A percentile compares a stretch with the other conserved stretches of the same genome.
Conservation (phyloP, 2,113 vertebrate genomes). For the Bubo bubo region DNA sequence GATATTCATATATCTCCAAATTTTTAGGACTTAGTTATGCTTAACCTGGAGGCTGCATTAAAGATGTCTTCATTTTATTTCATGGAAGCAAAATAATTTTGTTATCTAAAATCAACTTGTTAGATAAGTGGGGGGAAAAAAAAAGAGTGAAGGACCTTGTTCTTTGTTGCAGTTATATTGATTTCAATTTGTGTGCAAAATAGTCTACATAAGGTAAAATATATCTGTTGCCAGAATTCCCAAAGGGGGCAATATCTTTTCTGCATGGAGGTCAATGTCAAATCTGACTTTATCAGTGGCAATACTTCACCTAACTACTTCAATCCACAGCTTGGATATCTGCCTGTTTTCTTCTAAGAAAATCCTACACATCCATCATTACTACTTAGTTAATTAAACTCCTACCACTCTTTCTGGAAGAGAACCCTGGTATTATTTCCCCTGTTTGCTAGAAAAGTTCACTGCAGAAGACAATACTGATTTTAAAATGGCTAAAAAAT, state of each 20-base stretch:
- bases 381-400: background rate
- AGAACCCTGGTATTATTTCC: background rate
- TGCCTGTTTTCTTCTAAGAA: background rate
- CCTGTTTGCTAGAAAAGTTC: background rate
- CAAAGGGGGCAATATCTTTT: background rate
- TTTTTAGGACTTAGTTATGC: background rate
- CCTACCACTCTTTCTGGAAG: background rate
- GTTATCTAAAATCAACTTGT: background rate
- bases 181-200: constrained; percentile 6
- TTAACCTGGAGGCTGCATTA: background rate
- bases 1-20: background rate
- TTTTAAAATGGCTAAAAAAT: background rate
- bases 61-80: background rate
- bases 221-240: background rate
- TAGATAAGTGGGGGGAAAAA: background rate
- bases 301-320: background rate
- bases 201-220: background rate
- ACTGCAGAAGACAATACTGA: background rate
- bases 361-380: background rate
- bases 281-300: background rate
- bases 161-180: background rate
- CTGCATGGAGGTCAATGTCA: background rate
- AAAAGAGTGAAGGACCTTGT: background rate
- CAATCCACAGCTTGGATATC: background rate
- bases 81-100: background rate